A percentile compares a stretch with the other conserved stretches of the same genome.
Conservation (phyloP, 2,797 vertebrate genomes). For the Phaenicophaeus curvirostris region DNA sequence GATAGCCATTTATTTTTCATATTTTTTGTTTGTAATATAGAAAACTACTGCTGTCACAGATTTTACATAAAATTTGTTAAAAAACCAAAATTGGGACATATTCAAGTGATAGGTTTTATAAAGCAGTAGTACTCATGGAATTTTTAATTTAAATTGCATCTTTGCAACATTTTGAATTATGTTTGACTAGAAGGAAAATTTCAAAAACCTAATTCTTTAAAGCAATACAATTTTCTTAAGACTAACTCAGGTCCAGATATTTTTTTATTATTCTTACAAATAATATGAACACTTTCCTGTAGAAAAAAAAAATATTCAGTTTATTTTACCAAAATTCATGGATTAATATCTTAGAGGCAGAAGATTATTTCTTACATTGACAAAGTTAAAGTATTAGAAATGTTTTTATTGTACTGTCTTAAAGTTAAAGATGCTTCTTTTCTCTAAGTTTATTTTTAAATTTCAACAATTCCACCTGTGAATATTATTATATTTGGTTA, state of each 20-base stretch:
- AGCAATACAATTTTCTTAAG: neutral
- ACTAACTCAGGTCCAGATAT: neutral
- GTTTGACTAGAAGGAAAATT: neutral
- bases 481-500: neutral
- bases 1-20: neutral
- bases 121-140: neutral
- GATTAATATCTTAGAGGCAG: neutral
- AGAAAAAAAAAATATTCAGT: rapidly evolving
- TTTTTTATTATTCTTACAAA: neutral
- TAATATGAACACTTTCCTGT: rapidly evolving
- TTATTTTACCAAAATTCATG: neutral
- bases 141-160: neutral
- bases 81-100: neutral
- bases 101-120: neutral
- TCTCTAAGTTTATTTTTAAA: neutral
- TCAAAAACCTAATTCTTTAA: neutral
- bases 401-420: neutral
- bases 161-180: neutral
- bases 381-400: neutral
- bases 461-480: neutral
- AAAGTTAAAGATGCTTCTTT: neutral
- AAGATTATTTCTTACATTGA: neutral
- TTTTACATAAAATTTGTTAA: neutral
- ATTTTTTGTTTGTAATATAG: neutral
- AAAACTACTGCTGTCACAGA: neutral